Evolutionary conservation across 2,113 vertebrate genomes (phyloP).

Genomic region (Calonectris borealis): DNA sequence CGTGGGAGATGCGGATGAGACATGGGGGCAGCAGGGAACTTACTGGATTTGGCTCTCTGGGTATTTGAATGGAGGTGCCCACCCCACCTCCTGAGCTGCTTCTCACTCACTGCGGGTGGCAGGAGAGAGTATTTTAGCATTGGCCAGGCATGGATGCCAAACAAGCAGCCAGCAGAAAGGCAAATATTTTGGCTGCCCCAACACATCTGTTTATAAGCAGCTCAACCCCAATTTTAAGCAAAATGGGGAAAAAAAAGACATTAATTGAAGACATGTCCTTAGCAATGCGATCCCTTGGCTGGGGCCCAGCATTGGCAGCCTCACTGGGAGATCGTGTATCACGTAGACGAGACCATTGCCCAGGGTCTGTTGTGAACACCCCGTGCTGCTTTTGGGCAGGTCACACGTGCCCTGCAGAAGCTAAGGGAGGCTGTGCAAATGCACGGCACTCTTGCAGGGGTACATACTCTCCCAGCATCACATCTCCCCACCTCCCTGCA

Average conservation of each 20-base stretch:
- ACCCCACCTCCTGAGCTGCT: not conserved
- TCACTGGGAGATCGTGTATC: not conserved
- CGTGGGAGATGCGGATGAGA: not conserved
- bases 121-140: not conserved
- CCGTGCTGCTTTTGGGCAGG: not conserved
- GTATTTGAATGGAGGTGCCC: not conserved
- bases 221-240: constrained; percentile 46
- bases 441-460: not conserved
- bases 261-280: constrained; percentile 51
- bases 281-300: not conserved
- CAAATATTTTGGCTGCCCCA: constrained; percentile 51
- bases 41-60: not conserved
- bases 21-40: not conserved
- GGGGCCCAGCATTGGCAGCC: not conserved
- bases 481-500: not conserved
- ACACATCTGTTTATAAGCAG: constrained; percentile 58
- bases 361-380: not conserved
- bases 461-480: not conserved
- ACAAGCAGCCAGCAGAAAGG: constrained; percentile 19
- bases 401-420: not conserved
- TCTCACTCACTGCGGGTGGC: not conserved
- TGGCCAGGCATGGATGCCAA: not conserved
- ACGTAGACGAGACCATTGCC: not conserved
- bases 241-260: constrained; percentile 22
- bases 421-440: not conserved